These are phyloP conservation scores for Drosophila lini DNA, from an alignment of 1,140 invertebrate genomes.

Conservation along the genomic window DNA sequence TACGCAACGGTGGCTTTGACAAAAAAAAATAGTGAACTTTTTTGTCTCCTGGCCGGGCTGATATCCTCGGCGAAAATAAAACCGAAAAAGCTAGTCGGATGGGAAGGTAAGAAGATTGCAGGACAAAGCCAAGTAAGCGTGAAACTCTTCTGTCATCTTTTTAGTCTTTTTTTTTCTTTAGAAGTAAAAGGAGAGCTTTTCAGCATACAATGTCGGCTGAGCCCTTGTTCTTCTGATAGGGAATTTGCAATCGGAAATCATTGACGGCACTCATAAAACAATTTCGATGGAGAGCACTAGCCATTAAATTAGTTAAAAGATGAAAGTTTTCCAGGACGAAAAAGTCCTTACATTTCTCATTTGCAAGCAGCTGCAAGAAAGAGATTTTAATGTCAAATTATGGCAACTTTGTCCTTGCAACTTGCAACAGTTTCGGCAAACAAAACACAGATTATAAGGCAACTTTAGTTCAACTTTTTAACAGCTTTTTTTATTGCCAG, in stretches of 20 bases:
- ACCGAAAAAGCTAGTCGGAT: background rate
- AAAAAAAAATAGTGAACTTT: constrained; percentile 29
- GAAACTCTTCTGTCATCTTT: constrained; percentile 40
- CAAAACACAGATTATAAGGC: constrained; percentile 21
- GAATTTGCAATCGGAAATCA: constrained; percentile 13
- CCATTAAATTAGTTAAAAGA: constrained; percentile 21
- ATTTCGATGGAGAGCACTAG: constrained; percentile 9
- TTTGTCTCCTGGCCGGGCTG: constrained; percentile 29
- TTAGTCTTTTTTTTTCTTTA: background rate
- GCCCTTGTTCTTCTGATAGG: background rate
- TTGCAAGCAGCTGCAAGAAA: constrained; percentile 27
- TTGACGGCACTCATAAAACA: constrained; percentile 41
- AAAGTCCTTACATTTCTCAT: constrained; percentile 9
- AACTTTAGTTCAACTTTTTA: constrained; percentile 18
- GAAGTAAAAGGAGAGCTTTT: background rate
- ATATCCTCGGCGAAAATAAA: constrained; percentile 21
- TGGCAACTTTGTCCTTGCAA: constrained; percentile 57
- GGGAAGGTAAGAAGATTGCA: constrained; percentile 6
- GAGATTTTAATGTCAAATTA: constrained; percentile 53
- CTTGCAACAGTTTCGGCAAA: constrained; percentile 31
- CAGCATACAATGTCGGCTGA: constrained; percentile 7
- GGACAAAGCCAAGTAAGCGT: constrained; percentile 43
- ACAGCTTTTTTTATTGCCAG: constrained; percentile 16
- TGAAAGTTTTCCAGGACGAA: constrained; percentile 5
- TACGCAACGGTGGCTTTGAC: constrained; percentile 44